A percentile compares a stretch with the other conserved stretches of the same genome.
Evolutionary conservation across 2,113 vertebrate species (phyloP).

Genomic region (Chionomys nivalis): DNA sequence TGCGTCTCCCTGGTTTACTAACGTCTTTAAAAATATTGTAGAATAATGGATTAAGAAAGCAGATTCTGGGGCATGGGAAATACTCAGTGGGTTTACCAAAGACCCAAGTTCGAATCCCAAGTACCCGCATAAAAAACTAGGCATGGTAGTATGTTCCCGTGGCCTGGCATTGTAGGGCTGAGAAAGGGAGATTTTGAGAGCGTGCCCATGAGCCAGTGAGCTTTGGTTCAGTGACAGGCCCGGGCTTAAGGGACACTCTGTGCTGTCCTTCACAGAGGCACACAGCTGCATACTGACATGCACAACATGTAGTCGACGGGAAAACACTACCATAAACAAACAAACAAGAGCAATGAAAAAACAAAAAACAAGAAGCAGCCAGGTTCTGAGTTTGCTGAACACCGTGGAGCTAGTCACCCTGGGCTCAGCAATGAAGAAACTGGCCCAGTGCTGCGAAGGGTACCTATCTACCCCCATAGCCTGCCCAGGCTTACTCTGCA

Average conservation of each 20-base stretch:
- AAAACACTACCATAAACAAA: background rate
- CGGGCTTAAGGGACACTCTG: background rate
- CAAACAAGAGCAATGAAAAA: too few species aligned
- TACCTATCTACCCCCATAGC: background rate
- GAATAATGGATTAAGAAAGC: background rate
- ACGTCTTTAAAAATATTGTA: background rate
- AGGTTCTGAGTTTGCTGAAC: background rate
- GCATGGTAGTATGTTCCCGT: background rate
- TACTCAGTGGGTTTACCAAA: background rate
- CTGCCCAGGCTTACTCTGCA: background rate
- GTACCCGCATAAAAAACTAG: background rate
- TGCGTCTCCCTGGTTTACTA: background rate
- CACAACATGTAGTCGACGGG: rapidly evolving
- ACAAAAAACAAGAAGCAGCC: too few species aligned
- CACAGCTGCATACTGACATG: background rate
- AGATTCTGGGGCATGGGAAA: background rate
- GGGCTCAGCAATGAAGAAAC: background rate
- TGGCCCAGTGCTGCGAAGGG: background rate
- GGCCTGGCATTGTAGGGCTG: too few species aligned
- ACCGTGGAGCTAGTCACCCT: background rate
- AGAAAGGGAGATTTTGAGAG: too few species aligned
- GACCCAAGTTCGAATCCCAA: background rate
- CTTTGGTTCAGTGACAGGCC: background rate
- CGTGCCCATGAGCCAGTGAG: too few species aligned
- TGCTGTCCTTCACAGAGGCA: too few species aligned